Conservation (phyloP, 2,113 vertebrate genomes). For the Bufo gargarizans region DNA sequence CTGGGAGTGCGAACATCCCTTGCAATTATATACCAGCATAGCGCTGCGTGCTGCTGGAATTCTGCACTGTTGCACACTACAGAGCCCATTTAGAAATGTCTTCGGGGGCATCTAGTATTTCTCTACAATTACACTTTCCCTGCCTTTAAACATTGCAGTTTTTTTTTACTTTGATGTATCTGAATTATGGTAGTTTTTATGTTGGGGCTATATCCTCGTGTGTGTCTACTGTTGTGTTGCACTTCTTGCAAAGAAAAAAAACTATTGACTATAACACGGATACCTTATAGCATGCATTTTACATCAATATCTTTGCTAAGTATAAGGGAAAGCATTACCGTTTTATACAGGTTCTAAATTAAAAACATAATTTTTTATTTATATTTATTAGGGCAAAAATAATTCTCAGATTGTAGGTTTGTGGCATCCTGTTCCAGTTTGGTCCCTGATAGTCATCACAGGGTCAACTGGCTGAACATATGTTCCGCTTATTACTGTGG, state of each 20-base stretch:
- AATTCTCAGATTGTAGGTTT: not conserved
- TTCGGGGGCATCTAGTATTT: conserved; percentile 43
- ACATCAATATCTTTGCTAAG: not conserved
- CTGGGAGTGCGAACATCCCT: conserved; percentile 55
- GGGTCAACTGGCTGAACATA: conserved; percentile 21
- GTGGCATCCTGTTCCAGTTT: not conserved
- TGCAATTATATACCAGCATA: conserved; percentile 54
- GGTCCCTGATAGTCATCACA: conserved; percentile 5
- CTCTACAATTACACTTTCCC: not conserved
- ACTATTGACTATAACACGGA: not conserved
- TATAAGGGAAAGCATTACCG: not conserved
- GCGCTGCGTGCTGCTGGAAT: conserved; percentile 38
- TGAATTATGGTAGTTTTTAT: not conserved
- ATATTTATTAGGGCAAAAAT: not conserved
- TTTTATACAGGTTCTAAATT: not conserved
- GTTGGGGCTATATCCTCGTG: not conserved
- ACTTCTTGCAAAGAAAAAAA: not conserved
- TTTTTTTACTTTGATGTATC: not conserved
- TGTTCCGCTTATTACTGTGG: conserved; percentile 21
- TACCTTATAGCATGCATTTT: not conserved
- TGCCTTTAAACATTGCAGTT: not conserved
- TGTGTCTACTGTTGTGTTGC: not conserved
- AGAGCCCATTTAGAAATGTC: conserved; percentile 40
- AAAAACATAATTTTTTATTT: not conserved
- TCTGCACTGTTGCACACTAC: conserved; percentile 46